Evolutionary conservation across 2,888 invertebrate genomes (phyloP), one percentile per base, ranked within the genome.

Genomic region (Crocallis elinguaria): DNA sequence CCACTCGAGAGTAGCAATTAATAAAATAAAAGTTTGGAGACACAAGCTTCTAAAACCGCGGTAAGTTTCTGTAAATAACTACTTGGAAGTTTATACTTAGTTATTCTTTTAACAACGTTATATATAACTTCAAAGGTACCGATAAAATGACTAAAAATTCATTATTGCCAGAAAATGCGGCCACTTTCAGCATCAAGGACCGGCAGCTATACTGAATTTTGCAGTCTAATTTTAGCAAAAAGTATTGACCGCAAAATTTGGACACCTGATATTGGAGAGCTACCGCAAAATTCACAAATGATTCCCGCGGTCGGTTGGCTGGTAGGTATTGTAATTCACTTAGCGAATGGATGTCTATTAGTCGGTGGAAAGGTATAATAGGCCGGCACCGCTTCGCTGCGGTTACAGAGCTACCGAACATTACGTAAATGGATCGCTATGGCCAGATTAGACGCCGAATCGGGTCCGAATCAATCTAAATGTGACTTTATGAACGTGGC

Each of bases 391-490:
- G 66, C 66, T 64, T 67, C 71, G 59, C 60, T 74, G 79, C 69
- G 79, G 79, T 74, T 73, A 64, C 69, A 61, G 76, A 75, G 73
- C 77, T 75, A 69, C 71, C 67, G 74, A 73, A 78, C 72, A 78
- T 85, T 81, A 82, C 77, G 75, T 76, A 82, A 85, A 84, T 84
- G 76, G 75, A 79, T 77, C 72, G 68, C 69, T 60, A 63, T 25
- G 65, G 60, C 57, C 62, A 70, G 73, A 75, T 79, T 74, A 76
- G 59, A 59, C 59, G 48, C 49, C 52, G 50, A 58, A 53, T 49
- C 57, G 49, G 55, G 44, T 62, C 57, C 14, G 56, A 57, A 57
- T 64, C 57, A 62, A 45, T 56, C 52, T 62, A 61, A 66, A 70
- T 59, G 57, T 64, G 62, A 63, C 60, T 56, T 62, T 62, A 60